Percentiles rank a stretch among this genome's conserved stretches.
Conservation (phyloP, 2,113 vertebrate species). For the Rhabdornis inornatus region DNA sequence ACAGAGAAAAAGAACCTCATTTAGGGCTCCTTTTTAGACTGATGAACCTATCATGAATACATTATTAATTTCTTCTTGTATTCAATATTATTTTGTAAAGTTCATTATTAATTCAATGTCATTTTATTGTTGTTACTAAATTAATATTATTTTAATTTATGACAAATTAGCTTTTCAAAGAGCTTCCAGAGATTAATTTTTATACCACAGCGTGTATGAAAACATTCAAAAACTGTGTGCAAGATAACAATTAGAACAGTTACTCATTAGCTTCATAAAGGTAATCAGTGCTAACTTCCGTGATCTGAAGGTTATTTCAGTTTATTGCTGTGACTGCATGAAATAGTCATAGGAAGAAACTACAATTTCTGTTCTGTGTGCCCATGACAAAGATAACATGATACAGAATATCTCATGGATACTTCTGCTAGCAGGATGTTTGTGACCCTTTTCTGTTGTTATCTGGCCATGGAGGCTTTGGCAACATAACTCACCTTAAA, state of each 20-base stretch:
- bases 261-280: slow-evolving; percentile 9
- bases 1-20: neutral
- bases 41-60: neutral
- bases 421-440: neutral
- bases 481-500: neutral
- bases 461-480: neutral
- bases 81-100: slow-evolving; percentile 5
- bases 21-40: neutral
- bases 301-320: neutral
- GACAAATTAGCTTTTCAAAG: neutral
- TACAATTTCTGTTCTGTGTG: neutral
- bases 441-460: neutral
- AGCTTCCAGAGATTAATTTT: neutral
- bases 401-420: neutral
- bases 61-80: slow-evolving; percentile 12
- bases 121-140: slow-evolving; percentile 16
- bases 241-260: slow-evolving; percentile 22
- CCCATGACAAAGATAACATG: neutral
- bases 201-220: neutral
- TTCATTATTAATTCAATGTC: neutral
- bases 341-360: neutral
- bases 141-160: slow-evolving; percentile 16
- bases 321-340: neutral
- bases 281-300: neutral
- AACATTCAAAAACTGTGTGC: neutral